A percentile compares a stretch with the other conserved stretches of the same genome.
Evolutionary conservation across 2,888 invertebrate species (phyloP).

Genomic region (Tetragonisca angustula): DNA sequence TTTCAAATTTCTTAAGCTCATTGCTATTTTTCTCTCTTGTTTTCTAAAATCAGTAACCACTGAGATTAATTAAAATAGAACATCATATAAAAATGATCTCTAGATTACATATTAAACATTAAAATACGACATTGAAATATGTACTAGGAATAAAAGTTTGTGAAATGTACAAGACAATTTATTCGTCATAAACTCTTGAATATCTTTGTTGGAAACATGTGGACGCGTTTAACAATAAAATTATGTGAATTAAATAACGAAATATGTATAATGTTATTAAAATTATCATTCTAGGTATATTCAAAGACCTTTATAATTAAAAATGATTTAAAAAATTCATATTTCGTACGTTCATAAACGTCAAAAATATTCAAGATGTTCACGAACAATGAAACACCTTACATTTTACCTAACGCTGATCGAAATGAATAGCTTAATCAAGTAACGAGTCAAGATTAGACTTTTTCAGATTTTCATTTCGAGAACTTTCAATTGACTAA

Average conservation of each 20-base stretch:
- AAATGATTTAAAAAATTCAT: too few relatives aligned
- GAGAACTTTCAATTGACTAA: neutral
- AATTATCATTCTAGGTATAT: neutral
- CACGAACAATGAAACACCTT: neutral
- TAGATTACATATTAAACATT: neutral
- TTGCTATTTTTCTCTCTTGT: neutral
- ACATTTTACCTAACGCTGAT: constrained; percentile 8
- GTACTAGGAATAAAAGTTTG: neutral
- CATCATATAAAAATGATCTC: constrained; percentile 5
- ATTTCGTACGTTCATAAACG: neutral
- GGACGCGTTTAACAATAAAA: neutral
- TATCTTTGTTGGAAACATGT: neutral
- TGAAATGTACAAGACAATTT: constrained; percentile 3
- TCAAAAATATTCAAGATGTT: constrained; percentile 3
- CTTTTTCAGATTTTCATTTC: neutral
- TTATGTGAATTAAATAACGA: neutral
- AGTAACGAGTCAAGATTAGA: neutral
- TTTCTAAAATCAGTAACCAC: neutral
- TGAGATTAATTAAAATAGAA: constrained; percentile 6
- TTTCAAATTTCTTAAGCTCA: neutral
- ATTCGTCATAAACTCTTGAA: neutral
- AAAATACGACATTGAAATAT: constrained; percentile 4
- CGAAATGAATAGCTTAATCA: neutral
- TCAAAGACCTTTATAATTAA: too few relatives aligned
- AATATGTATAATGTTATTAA: neutral